phyloP scores from a whole-genome alignment of 2,797 vertebrate species.

The Clarias laeviceps region DNA sequence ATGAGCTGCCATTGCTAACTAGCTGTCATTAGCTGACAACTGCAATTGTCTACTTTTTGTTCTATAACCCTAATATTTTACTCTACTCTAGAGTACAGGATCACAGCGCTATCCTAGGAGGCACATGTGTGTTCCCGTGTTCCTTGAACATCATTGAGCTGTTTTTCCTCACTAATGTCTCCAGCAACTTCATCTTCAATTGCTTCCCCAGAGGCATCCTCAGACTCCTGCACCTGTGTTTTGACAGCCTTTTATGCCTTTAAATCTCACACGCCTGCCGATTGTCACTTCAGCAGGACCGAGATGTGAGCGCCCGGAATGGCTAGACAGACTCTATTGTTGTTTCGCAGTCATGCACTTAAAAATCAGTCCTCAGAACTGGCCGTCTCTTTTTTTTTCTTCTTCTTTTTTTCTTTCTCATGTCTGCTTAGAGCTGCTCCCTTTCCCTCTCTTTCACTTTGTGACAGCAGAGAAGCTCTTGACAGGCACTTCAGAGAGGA shows the following conservation, averaged over 20 bases:
- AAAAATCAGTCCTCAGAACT: constrained; percentile 15
- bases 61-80: not conserved
- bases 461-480: constrained; percentile 32
- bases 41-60: not conserved
- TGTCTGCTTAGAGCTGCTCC: not conserved
- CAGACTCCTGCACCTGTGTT: constrained; percentile 23
- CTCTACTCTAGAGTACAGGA: not conserved
- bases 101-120: constrained; percentile 39
- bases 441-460: constrained; percentile 27
- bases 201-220: constrained; percentile 46
- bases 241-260: constrained; percentile 50
- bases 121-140: constrained; percentile 72
- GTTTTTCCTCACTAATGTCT: constrained; percentile 19
- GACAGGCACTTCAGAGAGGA: constrained; percentile 35
- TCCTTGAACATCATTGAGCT: constrained; percentile 55
- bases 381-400: constrained; percentile 6
- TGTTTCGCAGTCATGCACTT: constrained; percentile 36
- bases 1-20: not conserved
- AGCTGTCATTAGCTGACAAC: not conserved
- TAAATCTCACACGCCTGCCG: constrained; percentile 36
- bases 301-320: not conserved
- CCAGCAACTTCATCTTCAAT: constrained; percentile 11
- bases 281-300: constrained; percentile 33
- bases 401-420: not conserved
- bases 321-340: constrained; percentile 37